These are phyloP conservation scores for Ammospiza caudacuta DNA, from an alignment of 2,113 vertebrate genomes.

Conservation along the genomic window DNA sequence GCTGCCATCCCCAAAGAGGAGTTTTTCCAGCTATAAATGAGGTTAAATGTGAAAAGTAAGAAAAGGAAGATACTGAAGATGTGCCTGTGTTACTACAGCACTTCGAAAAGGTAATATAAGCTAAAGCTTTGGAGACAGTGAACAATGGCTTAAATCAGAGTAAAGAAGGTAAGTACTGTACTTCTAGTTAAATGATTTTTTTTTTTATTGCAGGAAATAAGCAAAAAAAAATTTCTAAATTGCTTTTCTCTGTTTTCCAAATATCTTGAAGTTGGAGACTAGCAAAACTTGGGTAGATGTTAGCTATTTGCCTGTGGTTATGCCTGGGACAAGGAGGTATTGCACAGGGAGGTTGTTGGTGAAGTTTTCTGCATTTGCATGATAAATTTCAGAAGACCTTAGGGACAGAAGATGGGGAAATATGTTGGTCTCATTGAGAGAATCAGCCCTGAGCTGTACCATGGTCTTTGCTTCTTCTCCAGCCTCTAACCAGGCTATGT, in stretches of 20 bases:
- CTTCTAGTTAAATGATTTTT: background rate
- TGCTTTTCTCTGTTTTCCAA: background rate
- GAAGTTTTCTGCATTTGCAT: background rate
- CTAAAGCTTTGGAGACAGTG: background rate
- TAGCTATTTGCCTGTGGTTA: background rate
- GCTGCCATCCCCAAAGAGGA: background rate
- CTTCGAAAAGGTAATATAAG: background rate
- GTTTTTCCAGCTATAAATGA: background rate
- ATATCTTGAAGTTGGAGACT: background rate
- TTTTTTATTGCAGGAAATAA: background rate
- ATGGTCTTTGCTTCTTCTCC: background rate
- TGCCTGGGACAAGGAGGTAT: background rate
- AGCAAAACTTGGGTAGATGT: background rate
- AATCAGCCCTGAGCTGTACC: background rate
- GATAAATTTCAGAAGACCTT: background rate
- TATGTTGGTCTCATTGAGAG: background rate
- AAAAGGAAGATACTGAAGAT: background rate
- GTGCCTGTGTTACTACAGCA: background rate
- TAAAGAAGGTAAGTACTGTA: background rate
- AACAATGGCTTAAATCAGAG: background rate
- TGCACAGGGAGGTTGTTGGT: background rate
- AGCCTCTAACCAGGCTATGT: background rate
- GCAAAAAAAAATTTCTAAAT: background rate
- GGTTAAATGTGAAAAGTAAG: background rate
- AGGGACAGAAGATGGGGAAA: background rate